A percentile compares a stretch with the other conserved stretches of the same genome.
These are phyloP conservation scores for Caenorhabditis angaria DNA, from an alignment of 2,888 invertebrate species.

Conservation along the genomic window DNA sequence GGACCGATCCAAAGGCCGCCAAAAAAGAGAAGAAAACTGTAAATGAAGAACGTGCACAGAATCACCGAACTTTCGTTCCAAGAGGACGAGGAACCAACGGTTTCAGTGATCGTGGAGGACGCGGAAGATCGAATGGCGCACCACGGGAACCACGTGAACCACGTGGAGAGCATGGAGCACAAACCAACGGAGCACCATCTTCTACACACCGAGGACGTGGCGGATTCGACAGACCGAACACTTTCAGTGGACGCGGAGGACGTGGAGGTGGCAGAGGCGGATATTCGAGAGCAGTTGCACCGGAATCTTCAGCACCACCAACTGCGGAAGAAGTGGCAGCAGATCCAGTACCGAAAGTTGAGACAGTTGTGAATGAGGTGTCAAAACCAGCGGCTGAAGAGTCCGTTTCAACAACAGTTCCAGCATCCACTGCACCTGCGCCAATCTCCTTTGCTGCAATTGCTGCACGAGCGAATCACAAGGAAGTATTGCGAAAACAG, in stretches of 20 bases:
- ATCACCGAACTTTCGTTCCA: constrained; percentile 23
- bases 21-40: constrained; percentile 60
- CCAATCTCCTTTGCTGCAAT: constrained; percentile 57
- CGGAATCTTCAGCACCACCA: constrained; percentile 8
- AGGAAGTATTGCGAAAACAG: constrained; percentile 43
- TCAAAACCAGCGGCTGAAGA: constrained; percentile 36
- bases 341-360: constrained; percentile 19
- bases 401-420: constrained; percentile 37
- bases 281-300: constrained; percentile 38
- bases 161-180: constrained; percentile 8
- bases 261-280: constrained; percentile 45
- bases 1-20: constrained; percentile 62
- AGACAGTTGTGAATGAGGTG: constrained; percentile 30
- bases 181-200: constrained; percentile 15
- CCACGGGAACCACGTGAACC: constrained; percentile 30
- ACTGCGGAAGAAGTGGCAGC: neutral
- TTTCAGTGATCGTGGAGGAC: constrained; percentile 35
- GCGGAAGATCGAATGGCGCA: constrained; percentile 40
- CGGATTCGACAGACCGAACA: constrained; percentile 26
- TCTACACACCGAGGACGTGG: constrained; percentile 24
- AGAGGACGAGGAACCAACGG: constrained; percentile 37
- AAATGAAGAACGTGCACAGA: constrained; percentile 37
- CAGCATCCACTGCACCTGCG: constrained; percentile 40
- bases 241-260: constrained; percentile 34
- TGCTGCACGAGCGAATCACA: constrained; percentile 50